Conservation (phyloP, 2,113 vertebrate genomes). For the Ophiodon elongatus region DNA sequence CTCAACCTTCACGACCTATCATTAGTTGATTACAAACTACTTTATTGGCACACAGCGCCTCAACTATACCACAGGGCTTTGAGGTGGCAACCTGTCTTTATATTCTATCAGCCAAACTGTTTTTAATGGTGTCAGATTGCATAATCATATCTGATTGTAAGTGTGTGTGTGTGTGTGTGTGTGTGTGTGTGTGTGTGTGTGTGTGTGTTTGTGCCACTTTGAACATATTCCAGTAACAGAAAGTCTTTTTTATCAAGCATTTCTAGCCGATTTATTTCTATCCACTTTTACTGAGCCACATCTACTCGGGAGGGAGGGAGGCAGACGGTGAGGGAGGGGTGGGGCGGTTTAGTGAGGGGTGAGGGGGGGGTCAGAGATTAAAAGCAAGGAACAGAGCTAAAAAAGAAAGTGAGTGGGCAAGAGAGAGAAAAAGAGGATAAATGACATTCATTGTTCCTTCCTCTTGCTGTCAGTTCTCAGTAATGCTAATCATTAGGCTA, state of each 20-base stretch:
- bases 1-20: conserved; percentile 10
- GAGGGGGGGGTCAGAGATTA: conserved; percentile 61
- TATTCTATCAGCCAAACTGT: conserved; percentile 19
- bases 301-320: conserved; percentile 1
- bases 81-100: conserved; percentile 48
- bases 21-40: conserved; percentile 58
- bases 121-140: conserved; percentile 11
- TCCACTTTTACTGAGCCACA: conserved; percentile 6
- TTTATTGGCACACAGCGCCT: conserved; percentile 1
- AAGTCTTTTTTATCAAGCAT: not conserved
- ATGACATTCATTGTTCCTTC: conserved; percentile 82
- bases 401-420: conserved; percentile 68
- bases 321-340: conserved; percentile 17
- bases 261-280: not conserved
- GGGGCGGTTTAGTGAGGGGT: not conserved
- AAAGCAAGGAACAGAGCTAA: conserved; percentile 63
- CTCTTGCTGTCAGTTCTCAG: conserved; percentile 84
- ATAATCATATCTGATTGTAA: not conserved
- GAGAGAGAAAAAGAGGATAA: conserved; percentile 78
- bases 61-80: conserved; percentile 15
- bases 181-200: not conserved
- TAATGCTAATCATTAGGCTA: conserved; percentile 85
- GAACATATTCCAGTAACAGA: not conserved
- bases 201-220: not conserved
- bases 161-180: no score